These are phyloP conservation scores for Gallinago solitaria DNA, from an alignment of 2,797 vertebrate species.

Conservation along the genomic window DNA sequence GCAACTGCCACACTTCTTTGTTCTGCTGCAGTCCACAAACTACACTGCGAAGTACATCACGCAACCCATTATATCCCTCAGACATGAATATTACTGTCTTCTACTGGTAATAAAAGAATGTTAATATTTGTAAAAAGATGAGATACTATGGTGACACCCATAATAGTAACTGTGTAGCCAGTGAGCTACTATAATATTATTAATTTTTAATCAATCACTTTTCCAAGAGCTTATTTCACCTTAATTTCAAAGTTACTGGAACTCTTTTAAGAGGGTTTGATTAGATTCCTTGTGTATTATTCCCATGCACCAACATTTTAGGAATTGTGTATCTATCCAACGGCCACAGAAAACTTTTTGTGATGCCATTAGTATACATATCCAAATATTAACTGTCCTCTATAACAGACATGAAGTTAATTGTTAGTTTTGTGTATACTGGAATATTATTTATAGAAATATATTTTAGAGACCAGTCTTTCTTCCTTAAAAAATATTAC, in stretches of 20 bases:
- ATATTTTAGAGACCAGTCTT: not conserved
- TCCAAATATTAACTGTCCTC: not conserved
- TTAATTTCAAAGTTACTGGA: not conserved
- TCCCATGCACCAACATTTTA: not conserved
- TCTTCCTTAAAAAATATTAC: not conserved
- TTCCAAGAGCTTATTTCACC: not conserved
- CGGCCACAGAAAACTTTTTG: not conserved
- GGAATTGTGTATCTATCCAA: not conserved
- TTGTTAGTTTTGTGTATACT: not conserved
- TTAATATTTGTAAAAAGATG: not conserved
- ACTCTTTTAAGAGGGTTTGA: not conserved
- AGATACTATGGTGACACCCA: not conserved
- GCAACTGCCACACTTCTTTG: not conserved
- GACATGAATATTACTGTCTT: not conserved
- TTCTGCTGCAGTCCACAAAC: not conserved
- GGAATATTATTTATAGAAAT: not conserved
- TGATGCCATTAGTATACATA: not conserved
- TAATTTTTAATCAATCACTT: not conserved
- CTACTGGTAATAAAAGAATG: not conserved
- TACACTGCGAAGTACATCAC: not conserved
- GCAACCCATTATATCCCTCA: not conserved
- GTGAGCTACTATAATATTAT: not conserved
- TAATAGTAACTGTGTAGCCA: not conserved
- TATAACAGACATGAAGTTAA: too few relatives aligned
- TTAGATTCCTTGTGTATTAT: not conserved